Base-by-base conservation (phyloP, 92 coral and sea anemone genomes). In the Pocillopora meandrina region DNA sequence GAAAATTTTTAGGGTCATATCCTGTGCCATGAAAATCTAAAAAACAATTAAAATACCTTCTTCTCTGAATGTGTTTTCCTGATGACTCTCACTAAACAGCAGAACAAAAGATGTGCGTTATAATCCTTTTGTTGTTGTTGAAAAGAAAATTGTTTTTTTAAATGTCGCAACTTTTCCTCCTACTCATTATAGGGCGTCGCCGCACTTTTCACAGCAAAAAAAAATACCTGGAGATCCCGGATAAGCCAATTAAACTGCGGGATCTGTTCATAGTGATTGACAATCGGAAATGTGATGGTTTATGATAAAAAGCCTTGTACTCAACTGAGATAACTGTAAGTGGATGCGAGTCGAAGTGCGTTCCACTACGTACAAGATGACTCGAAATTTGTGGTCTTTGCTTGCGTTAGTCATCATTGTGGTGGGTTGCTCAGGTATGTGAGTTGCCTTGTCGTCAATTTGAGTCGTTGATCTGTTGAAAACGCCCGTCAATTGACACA, bases 341-440 rank as follows among this genome's bases (percentile, higher is more conserved):
- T 21, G 64, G 47, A 4, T n/a, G 62, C 23, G 83, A 79, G 61
- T 13, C 74, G 52, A 42, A 42, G 52, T 42, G 52, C 5, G 52
- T 7, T 42, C 4, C 19, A 3, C 47, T 18, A 23, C 65, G 34
- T 64, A 63, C 74, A 47, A 59, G 23, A 79, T 79, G 83, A 56
- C 11, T 63, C 19, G n/a, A 2, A 14, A 19, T 52, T 67, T 67
- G 15, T 67, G 49, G 75, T 18, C 59, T 33, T 68, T 80, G 26
- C 35, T 68, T 26, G 68, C 21, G 17, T 0, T 66, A 9, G 83
- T 75, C 17, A 80, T 55, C n/a, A 56, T 80, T 56, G 64, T 65
- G 18, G 56, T 10, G 16, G 60, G 9, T 13, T 66, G 65, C 23
- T 18, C n/a, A 80, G 84, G 84, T 80, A 80, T 56, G 84, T 80